These are phyloP conservation scores for Pelobates fuscus DNA, from an alignment of 2,113 vertebrate genomes.

Conservation along the genomic window DNA sequence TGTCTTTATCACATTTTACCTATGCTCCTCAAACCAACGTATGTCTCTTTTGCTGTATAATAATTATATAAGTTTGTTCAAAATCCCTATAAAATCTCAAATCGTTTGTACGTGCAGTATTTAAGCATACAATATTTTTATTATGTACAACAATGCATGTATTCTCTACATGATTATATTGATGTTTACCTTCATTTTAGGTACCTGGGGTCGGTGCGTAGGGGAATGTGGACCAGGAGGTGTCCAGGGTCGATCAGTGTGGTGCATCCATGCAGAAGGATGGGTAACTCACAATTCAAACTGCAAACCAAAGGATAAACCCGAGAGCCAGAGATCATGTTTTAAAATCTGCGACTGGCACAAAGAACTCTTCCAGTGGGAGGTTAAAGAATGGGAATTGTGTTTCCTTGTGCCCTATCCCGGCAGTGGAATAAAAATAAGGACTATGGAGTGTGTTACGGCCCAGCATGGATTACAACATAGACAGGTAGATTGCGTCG, in stretches of 20 bases:
- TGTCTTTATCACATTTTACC: too few species aligned
- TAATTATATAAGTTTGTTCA: too few species aligned
- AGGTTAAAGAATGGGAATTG: conserved; percentile 81
- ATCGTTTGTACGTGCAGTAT: too few species aligned
- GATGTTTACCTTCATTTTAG: conserved; percentile 63
- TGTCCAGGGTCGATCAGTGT: conserved; percentile 80
- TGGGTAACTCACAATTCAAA: conserved; percentile 87
- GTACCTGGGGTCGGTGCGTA: conserved; percentile 88
- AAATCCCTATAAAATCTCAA: too few species aligned
- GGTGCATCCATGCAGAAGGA: conserved; percentile 90
- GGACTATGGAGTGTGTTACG: conserved; percentile 73
- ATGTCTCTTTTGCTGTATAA: too few species aligned
- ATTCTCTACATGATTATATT: background rate
- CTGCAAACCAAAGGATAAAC: conserved; percentile 77
- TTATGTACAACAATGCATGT: too few species aligned
- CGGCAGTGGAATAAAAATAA: conserved; percentile 61
- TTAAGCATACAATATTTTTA: too few species aligned
- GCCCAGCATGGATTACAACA: conserved; percentile 91
- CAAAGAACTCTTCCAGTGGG: conserved; percentile 89
- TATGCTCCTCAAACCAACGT: too few species aligned
- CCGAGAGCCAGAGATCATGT: conserved; percentile 82
- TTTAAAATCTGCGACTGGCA: conserved; percentile 96
- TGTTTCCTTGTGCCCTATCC: conserved; percentile 71
- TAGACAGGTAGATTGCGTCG: conserved; percentile 78
- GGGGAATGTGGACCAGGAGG: conserved; percentile 88